Conservation (phyloP, 2,113 vertebrate genomes). For the Cynopterus brachyotis region DNA sequence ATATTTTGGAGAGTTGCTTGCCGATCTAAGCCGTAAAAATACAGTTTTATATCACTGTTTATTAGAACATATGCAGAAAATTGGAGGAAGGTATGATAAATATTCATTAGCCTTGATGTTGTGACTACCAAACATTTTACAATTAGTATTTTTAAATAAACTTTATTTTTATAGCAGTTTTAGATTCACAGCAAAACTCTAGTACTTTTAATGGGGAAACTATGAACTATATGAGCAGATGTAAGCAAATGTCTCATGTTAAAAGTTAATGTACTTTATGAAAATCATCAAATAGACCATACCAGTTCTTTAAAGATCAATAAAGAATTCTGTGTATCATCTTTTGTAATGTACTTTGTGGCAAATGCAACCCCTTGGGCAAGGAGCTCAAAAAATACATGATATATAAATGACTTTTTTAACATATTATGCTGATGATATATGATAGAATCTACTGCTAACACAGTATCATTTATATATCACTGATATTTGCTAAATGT, state of each 20-base stretch:
- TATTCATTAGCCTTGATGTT: slow-evolving; percentile 10
- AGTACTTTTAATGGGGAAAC: neutral
- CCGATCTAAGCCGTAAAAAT: slow-evolving; percentile 94
- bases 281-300: neutral
- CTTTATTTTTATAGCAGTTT: neutral
- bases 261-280: neutral
- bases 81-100: slow-evolving; percentile 88
- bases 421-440: neutral
- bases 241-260: slow-evolving; percentile 21
- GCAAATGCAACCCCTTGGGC: neutral
- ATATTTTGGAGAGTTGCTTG: slow-evolving; percentile 96
- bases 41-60: slow-evolving; percentile 91
- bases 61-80: slow-evolving; percentile 92
- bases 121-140: slow-evolving; percentile 26
- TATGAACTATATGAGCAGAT: neutral
- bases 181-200: neutral
- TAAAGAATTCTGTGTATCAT: neutral
- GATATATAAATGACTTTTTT: slow-evolving; percentile 14
- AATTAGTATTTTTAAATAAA: neutral
- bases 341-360: neutral
- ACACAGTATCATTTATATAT: neutral
- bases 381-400: neutral
- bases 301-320: neutral
- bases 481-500: neutral
- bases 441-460: neutral